Conservation (phyloP, 2,113 vertebrate species). For the Epinephelus moara region DNA sequence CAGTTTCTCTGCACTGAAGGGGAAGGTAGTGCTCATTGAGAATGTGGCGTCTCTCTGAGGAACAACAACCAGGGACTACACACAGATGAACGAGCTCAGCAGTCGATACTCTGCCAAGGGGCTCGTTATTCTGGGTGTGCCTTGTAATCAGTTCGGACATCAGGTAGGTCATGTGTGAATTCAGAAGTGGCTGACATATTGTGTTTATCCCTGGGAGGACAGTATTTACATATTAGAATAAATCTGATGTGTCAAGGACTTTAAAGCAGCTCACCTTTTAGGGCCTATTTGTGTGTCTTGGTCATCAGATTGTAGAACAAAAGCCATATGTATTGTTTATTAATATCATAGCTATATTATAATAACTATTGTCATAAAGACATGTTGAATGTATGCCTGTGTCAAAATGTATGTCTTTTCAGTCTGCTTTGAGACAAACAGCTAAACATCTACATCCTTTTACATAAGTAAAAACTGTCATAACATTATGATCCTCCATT, state of each 20-base stretch:
- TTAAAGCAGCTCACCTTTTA: not conserved
- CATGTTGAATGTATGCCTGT: too few relatives aligned
- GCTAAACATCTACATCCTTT: too few relatives aligned
- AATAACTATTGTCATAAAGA: too few relatives aligned
- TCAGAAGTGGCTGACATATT: not conserved
- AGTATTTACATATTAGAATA: not conserved
- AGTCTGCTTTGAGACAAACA: too few relatives aligned
- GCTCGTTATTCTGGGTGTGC: conserved; percentile 90
- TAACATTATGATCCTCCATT: too few relatives aligned
- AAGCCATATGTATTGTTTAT: not conserved
- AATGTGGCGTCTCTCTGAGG: conserved; percentile 98
- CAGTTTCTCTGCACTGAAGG: conserved; percentile 83
- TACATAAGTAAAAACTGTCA: too few relatives aligned
- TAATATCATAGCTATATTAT: too few relatives aligned
- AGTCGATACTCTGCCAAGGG: conserved; percentile 84
- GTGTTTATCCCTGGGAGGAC: not conserved
- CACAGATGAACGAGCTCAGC: conserved; percentile 94
- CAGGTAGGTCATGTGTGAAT: conserved; percentile 84
- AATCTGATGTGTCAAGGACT: not conserved
- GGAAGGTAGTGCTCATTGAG: conserved; percentile 91
- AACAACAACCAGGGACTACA: conserved; percentile 93
- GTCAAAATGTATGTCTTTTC: too few relatives aligned
- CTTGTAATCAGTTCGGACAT: conserved; percentile 96
- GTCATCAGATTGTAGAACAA: not conserved
- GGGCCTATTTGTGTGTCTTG: not conserved